These are phyloP conservation scores for Pseudochirops corinnae DNA, from an alignment of 2,797 vertebrate genomes.

Conservation along the genomic window DNA sequence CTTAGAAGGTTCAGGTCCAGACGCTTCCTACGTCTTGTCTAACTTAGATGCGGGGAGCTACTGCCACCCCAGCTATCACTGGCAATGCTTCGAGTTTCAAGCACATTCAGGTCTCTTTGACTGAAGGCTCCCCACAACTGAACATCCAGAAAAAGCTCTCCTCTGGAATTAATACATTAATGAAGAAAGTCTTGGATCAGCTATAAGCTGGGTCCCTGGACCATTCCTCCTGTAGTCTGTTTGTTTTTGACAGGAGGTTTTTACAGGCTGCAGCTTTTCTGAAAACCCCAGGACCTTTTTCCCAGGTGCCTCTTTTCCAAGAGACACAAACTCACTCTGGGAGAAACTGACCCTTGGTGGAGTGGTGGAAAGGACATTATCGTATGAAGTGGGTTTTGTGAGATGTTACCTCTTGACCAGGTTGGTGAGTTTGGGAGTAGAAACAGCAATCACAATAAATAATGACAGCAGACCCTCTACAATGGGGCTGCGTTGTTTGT, in stretches of 20 bases:
- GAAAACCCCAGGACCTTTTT: constrained; percentile 28
- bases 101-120: constrained; percentile 38
- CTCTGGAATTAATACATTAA: constrained; percentile 19
- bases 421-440: background rate
- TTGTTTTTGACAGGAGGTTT: background rate
- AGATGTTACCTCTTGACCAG: background rate
- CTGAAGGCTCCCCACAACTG: constrained; percentile 24
- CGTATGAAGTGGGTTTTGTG: background rate
- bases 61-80: background rate
- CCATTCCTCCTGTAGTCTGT: background rate
- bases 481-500: background rate
- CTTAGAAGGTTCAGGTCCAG: constrained; percentile 1
- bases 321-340: background rate
- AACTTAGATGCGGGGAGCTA: constrained; percentile 9
- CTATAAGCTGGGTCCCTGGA: background rate
- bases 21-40: constrained; percentile 40
- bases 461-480: background rate
- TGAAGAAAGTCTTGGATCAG: constrained; percentile 22
- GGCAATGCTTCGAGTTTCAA: constrained; percentile 30
- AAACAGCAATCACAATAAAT: background rate
- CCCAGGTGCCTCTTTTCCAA: background rate
- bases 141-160: background rate
- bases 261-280: constrained; percentile 39
- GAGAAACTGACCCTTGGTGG: background rate
- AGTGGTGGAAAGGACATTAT: background rate